Evolutionary conservation across 2,888 invertebrate species (phyloP).

Genomic region (Neria commutata): DNA sequence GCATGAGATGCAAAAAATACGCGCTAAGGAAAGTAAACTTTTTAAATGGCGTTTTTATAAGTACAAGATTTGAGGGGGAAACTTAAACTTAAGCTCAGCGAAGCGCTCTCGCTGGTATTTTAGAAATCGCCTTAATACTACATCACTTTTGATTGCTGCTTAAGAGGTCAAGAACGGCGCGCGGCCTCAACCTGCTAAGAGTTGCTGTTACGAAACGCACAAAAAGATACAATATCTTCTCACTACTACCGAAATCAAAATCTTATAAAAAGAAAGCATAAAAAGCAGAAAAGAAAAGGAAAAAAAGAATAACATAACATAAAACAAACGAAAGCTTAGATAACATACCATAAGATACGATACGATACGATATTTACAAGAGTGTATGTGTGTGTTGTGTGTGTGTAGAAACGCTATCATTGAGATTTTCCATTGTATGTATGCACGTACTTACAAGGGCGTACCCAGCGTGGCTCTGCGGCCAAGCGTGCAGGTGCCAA

Average conservation of each 20-base stretch:
- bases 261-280: not conserved
- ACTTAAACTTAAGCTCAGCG: not conserved
- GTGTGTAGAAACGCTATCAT: slow-evolving; percentile 9
- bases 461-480: not conserved
- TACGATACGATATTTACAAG: slow-evolving; percentile 26
- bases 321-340: not conserved
- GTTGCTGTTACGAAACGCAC: not conserved
- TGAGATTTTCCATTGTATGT: slow-evolving; percentile 25
- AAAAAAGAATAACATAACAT: not conserved
- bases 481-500: slow-evolving; percentile 32
- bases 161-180: slow-evolving; percentile 25
- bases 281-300: slow-evolving; percentile 5
- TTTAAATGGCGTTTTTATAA: slow-evolving; percentile 1
- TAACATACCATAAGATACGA: slow-evolving; percentile 4
- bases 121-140: slow-evolving; percentile 52
- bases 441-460: not conserved
- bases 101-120: too few species aligned
- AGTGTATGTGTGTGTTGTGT: not conserved
- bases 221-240: not conserved
- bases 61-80: not conserved
- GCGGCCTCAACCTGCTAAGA: not conserved
- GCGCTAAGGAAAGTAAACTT: too few species aligned
- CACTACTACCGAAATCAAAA: not conserved
- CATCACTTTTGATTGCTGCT: slow-evolving; percentile 59
- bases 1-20: slow-evolving; percentile 21